Evolutionary conservation across 2,113 vertebrate genomes (phyloP).

Genomic region (Aldabrachelys gigantea): DNA sequence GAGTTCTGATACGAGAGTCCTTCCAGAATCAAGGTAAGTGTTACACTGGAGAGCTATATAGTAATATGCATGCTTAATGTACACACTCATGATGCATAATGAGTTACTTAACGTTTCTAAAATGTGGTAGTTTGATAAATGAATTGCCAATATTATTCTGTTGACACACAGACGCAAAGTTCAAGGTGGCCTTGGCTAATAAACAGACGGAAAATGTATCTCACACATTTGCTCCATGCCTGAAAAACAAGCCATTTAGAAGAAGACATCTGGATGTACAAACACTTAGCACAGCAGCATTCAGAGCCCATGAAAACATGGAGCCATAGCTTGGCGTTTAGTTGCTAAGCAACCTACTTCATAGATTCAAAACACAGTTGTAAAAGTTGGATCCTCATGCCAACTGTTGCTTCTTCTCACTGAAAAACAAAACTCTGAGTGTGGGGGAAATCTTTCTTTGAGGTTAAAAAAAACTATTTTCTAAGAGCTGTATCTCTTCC

Average conservation of each 20-base stretch:
- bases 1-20: constrained; percentile 16
- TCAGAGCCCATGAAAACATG: constrained; percentile 81
- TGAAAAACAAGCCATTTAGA: constrained; percentile 69
- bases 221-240: constrained; percentile 68
- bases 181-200: constrained; percentile 69
- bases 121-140: constrained; percentile 51
- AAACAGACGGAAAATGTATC: constrained; percentile 78
- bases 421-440: constrained; percentile 65
- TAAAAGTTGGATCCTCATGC: constrained; percentile 75
- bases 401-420: constrained; percentile 71
- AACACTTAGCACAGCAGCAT: constrained; percentile 61
- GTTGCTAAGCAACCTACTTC: constrained; percentile 78
- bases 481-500: constrained; percentile 24
- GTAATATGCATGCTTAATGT: constrained; percentile 3
- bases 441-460: constrained; percentile 24
- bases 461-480: constrained; percentile 56
- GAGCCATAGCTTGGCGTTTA: constrained; percentile 73
- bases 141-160: constrained; percentile 71
- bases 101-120: constrained; percentile 40
- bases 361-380: constrained; percentile 83
- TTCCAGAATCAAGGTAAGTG: constrained; percentile 11
- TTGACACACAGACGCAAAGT: constrained; percentile 31
- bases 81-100: constrained; percentile 21
- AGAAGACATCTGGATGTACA: constrained; percentile 76
- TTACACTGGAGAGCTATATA: constrained; percentile 13